Percentiles rank a stretch among this genome's conserved stretches.
phyloP scores from a whole-genome alignment of 2,888 invertebrate species.

The Hedya salicella region DNA sequence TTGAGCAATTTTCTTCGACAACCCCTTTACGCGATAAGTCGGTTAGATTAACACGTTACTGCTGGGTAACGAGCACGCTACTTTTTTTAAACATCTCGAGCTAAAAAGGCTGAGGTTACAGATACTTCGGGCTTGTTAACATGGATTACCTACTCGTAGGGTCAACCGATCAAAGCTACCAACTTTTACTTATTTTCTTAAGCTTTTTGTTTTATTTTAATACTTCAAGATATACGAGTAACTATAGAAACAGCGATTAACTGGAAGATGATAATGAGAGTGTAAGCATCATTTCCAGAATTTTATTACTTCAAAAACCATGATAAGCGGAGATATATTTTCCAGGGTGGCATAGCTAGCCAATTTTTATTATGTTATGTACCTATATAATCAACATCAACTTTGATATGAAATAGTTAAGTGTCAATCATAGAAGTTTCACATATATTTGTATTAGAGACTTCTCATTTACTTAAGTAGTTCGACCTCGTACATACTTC shows the following conservation, averaged over 20 bases:
- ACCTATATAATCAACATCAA: too few relatives aligned
- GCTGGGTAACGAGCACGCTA: constrained; percentile 47
- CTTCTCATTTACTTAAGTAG: not conserved
- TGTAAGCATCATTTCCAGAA: too few relatives aligned
- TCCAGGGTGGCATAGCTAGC: too few relatives aligned
- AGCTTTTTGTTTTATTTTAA: not conserved
- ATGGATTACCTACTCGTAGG: not conserved
- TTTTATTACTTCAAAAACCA: too few relatives aligned
- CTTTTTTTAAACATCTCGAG: constrained; percentile 40
- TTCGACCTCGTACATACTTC: constrained; percentile 34
- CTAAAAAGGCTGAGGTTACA: not conserved
- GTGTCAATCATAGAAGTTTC: too few relatives aligned
- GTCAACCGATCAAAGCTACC: not conserved
- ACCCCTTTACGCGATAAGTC: constrained; percentile 58
- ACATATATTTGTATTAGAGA: too few relatives aligned
- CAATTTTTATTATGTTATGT: too few relatives aligned
- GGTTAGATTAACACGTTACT: constrained; percentile 66
- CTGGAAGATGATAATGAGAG: too few relatives aligned
- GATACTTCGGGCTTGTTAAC: constrained; percentile 1
- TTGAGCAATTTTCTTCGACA: constrained; percentile 73
- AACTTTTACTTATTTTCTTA: not conserved
- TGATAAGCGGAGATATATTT: too few relatives aligned
- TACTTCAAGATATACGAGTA: not conserved
- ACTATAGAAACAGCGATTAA: too few relatives aligned
- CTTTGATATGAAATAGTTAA: too few relatives aligned